Conservation (phyloP, 64 coral and sea anemone species). For the Anthopleura sola region DNA sequence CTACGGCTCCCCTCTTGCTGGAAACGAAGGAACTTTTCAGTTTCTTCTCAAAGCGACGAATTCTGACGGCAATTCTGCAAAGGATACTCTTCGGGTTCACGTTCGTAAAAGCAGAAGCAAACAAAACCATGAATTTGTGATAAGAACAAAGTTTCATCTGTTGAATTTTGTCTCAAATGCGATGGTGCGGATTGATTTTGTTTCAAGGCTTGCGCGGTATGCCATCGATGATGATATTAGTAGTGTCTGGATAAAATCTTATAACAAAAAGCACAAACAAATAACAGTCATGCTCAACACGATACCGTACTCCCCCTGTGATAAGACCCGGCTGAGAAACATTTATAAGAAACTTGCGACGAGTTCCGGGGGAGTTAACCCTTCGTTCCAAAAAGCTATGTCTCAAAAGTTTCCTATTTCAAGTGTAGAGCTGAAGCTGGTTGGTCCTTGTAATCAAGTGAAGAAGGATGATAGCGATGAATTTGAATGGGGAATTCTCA, state of each 20-base stretch:
- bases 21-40: constrained; percentile 39
- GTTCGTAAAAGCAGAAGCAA: constrained; percentile 21
- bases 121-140: constrained; percentile 60
- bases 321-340: constrained; percentile 30
- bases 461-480: not conserved
- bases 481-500: constrained; percentile 77
- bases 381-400: constrained; percentile 55
- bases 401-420: constrained; percentile 45
- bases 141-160: constrained; percentile 49
- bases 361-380: constrained; percentile 23
- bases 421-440: constrained; percentile 40
- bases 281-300: constrained; percentile 61
- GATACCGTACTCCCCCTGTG: constrained; percentile 56
- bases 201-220: constrained; percentile 39
- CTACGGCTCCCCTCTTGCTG: constrained; percentile 52
- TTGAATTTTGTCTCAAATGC: constrained; percentile 41
- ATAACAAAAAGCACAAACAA: constrained; percentile 18
- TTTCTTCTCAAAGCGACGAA: constrained; percentile 38
- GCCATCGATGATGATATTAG: constrained; percentile 19
- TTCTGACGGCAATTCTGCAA: constrained; percentile 1
- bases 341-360: constrained; percentile 30
- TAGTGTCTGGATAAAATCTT: constrained; percentile 48
- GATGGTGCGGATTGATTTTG: constrained; percentile 52
- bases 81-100: constrained; percentile 17
- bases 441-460: constrained; percentile 51